Conservation (phyloP, 2,888 invertebrate genomes). For the Diaprepes abbreviatus region DNA sequence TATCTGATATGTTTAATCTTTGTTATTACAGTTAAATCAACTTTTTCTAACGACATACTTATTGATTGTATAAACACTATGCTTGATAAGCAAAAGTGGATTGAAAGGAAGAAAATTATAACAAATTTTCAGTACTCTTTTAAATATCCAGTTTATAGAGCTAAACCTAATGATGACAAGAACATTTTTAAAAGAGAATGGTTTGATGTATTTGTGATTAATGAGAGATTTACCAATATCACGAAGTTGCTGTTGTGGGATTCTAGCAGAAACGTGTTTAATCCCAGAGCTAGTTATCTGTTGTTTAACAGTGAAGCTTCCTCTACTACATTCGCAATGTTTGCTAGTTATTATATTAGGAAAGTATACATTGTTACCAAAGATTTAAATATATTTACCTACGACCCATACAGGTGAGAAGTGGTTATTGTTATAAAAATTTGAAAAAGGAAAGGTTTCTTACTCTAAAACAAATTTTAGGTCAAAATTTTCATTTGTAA, state of each 20-base stretch:
- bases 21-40: background rate
- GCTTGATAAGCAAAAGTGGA: background rate
- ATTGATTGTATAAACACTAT: background rate
- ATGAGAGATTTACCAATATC: background rate
- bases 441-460: too few species aligned
- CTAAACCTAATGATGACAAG: background rate
- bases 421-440: too few species aligned
- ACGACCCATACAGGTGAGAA: conserved; percentile 33
- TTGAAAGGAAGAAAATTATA: background rate
- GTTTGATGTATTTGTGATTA: conserved; percentile 22
- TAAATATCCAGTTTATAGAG: conserved; percentile 9
- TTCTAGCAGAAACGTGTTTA: conserved; percentile 4
- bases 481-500: too few species aligned
- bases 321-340: background rate
- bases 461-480: too few species aligned
- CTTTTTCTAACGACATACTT: background rate
- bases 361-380: conserved; percentile 20
- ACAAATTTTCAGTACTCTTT: background rate
- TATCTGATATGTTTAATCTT: background rate
- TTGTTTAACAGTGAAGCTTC: background rate
- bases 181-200: background rate
- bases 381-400: conserved; percentile 12
- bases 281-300: conserved; percentile 17
- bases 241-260: conserved; percentile 9
- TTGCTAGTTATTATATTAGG: conserved; percentile 22